These are phyloP conservation scores for Drosophila carrolli DNA, from an alignment of 1,140 invertebrate genomes.

Conservation along the genomic window DNA sequence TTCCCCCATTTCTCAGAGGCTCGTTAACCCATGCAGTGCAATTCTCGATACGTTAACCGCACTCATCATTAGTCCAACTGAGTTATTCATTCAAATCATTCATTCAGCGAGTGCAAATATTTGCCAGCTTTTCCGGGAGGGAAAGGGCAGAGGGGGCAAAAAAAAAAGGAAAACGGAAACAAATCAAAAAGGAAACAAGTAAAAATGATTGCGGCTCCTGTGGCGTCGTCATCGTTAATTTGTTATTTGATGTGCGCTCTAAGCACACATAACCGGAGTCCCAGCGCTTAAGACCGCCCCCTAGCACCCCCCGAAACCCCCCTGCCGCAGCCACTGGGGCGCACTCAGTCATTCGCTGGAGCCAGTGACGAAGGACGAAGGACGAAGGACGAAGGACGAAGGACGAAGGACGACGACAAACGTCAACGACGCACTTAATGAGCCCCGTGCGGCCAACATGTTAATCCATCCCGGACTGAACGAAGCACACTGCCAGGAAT, in stretches of 20 bases:
- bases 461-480: conserved; percentile 64
- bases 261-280: conserved; percentile 47
- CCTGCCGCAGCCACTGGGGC: conserved; percentile 44
- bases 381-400: too few relatives aligned
- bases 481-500: conserved; percentile 25
- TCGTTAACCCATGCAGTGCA: conserved; percentile 2
- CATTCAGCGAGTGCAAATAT: conserved; percentile 53
- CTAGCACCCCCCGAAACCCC: not conserved
- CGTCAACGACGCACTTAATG: conserved; percentile 71
- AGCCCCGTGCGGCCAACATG: conserved; percentile 76
- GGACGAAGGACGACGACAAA: conserved; percentile 44
- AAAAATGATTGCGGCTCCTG: conserved; percentile 53
- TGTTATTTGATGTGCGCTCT: conserved; percentile 71
- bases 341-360: conserved; percentile 59
- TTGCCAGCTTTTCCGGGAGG: conserved; percentile 21
- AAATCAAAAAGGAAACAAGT: conserved; percentile 49
- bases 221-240: conserved; percentile 61
- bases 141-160: not conserved
- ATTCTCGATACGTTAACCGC: conserved; percentile 19
- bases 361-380: conserved; percentile 22
- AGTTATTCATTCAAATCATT: conserved; percentile 52
- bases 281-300: conserved; percentile 18
- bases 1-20: not conserved
- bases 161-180: conserved; percentile 13
- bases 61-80: conserved; percentile 43